These are phyloP conservation scores for Ischnura elegans DNA, from an alignment of 2,888 invertebrate species.

Conservation along the genomic window DNA sequence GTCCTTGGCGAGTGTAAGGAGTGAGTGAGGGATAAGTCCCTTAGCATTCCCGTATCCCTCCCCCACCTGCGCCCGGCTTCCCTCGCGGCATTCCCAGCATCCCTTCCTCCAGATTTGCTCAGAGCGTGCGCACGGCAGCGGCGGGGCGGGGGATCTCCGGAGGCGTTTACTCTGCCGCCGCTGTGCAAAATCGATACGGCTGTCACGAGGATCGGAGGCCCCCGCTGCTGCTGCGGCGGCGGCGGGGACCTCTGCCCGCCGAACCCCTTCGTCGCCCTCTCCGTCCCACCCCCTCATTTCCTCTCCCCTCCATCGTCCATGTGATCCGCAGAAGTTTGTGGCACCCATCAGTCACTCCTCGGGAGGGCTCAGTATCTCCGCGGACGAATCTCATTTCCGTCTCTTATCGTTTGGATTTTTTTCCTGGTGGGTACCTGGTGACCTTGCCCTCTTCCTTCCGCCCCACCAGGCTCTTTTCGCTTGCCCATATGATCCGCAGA, in stretches of 20 bases:
- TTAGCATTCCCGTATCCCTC: not conserved
- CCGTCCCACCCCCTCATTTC: not conserved
- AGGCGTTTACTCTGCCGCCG: conserved; percentile 53
- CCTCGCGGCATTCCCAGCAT: conserved; percentile 33
- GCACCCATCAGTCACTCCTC: not conserved
- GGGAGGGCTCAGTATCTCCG: no score
- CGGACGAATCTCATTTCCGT: no score
- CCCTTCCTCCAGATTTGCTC: conserved; percentile 62
- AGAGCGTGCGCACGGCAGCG: conserved; percentile 39
- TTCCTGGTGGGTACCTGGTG: no score
- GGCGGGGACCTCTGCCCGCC: conserved; percentile 24
- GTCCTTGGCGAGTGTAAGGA: not conserved
- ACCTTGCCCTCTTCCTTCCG: not conserved
- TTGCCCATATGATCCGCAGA: no score
- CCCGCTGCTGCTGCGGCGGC: conserved; percentile 56
- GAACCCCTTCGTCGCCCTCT: not conserved
- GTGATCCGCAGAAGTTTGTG: not conserved
- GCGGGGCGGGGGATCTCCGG: conserved; percentile 38
- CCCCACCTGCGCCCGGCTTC: not conserved
- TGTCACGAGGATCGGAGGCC: conserved; percentile 67
- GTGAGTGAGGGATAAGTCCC: not conserved
- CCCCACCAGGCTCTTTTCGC: not conserved
- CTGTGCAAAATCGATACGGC: conserved; percentile 54
- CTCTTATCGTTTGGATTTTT: no score
- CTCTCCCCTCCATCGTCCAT: not conserved